Evolutionary conservation across 2,113 vertebrate genomes (phyloP), one percentile per base, ranked within the genome.

Genomic region (Balaenoptera acutorostrata): DNA sequence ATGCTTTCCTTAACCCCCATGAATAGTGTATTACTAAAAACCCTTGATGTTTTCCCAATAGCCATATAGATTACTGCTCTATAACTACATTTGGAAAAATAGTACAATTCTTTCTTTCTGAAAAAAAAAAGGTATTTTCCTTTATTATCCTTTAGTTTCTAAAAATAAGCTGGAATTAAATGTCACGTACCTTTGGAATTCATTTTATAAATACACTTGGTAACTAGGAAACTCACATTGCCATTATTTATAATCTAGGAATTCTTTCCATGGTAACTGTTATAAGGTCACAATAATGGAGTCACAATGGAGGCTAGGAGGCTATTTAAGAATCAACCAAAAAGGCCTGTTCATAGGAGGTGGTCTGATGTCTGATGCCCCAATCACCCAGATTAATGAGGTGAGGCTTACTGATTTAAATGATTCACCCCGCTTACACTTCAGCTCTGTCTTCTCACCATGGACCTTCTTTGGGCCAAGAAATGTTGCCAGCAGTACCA

Each of bases 111-210:
- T 83, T 68, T 90, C 96, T 96, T 98, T 88, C 74, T 98, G 97
- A 94, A 77, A 98, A 98, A 91, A 91, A 98, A 97, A 74, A 98
- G 97, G 97, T 97, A 96, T 98, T 97, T 98, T 98, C 61, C 94
- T 98, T 98, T 98, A 96, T 97, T 97, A 88, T 98, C 98, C 88
- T 97, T 93, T 0, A 27, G 93, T 98, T 98, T 98, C 98, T 98
- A 99, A 98, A 98, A 98, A 98, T 98, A 98, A 95, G 46, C 96
- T 93, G 96, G 98, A 98, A 98, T 98, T 97, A 98, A 98, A 98
- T 98, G 98, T 98, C 98, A 98, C 98, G 98, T 98, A 99, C 98
- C 98, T 99, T 98, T 98, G 98, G 98, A 98, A 99, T 98, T 98
- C 97, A 92, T 85, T 97, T 96, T 95, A 98, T 97, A 98, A 98